phyloP scores from a whole-genome alignment of 2,888 invertebrate species.

The Drosophila setosimentum region DNA sequence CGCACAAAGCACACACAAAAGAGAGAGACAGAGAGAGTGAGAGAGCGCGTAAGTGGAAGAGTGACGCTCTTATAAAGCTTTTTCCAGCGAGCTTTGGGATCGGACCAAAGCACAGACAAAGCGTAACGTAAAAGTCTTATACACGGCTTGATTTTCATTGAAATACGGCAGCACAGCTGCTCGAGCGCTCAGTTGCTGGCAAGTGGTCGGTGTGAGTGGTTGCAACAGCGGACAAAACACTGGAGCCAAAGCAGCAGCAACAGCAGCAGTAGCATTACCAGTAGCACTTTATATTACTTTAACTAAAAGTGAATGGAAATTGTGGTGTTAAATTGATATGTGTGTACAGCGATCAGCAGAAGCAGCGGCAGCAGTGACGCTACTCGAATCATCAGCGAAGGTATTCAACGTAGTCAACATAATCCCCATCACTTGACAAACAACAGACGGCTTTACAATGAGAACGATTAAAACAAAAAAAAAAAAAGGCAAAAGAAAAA shows the following conservation, averaged over 20 bases:
- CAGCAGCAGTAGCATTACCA: constrained; percentile 16
- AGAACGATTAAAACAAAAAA: constrained; percentile 66
- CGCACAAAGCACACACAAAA: constrained; percentile 32
- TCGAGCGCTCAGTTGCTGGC: constrained; percentile 84
- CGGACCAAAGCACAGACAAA: constrained; percentile 41
- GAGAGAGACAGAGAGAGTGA: not conserved
- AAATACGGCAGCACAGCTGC: constrained; percentile 85
- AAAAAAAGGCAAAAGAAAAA: constrained; percentile 3
- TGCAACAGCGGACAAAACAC: constrained; percentile 18
- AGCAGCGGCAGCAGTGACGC: constrained; percentile 11
- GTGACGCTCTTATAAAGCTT: constrained; percentile 65
- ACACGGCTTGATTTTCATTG: constrained; percentile 79
- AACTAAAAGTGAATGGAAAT: constrained; percentile 16
- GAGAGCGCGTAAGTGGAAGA: not conserved
- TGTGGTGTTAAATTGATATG: constrained; percentile 48
- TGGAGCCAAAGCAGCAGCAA: constrained; percentile 21
- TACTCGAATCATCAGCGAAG: constrained; percentile 72
- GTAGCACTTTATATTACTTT: constrained; percentile 12
- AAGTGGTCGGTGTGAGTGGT: constrained; percentile 84
- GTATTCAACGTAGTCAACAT: constrained; percentile 74
- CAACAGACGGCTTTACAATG: constrained; percentile 56
- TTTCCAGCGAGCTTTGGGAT: constrained; percentile 56
- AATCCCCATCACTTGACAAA: constrained; percentile 67
- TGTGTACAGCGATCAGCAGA: constrained; percentile 28
- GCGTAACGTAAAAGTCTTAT: constrained; percentile 52